phyloP scores from a whole-genome alignment of 2,113 vertebrate genomes.

The Pangasianodon hypophthalmus region DNA sequence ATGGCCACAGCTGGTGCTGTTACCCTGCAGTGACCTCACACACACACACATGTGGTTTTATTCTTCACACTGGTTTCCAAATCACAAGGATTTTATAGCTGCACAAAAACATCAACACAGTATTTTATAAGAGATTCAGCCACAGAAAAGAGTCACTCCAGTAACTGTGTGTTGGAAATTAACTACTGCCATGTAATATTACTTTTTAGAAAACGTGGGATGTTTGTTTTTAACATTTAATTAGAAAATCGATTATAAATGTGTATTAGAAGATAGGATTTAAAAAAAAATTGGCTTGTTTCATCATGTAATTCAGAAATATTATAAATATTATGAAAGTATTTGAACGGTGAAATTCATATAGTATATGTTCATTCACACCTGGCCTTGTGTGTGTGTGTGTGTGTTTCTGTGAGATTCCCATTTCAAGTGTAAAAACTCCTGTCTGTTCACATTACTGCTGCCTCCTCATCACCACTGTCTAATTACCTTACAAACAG shows the following conservation, averaged over 20 bases:
- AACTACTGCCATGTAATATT: background rate
- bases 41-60: background rate
- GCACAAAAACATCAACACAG: background rate
- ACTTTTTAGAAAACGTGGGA: background rate
- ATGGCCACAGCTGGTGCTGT: constrained; percentile 56
- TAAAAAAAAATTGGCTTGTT: background rate
- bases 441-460: constrained; percentile 75
- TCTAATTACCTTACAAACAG: constrained; percentile 85
- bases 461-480: constrained; percentile 57
- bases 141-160: background rate
- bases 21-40: constrained; percentile 43
- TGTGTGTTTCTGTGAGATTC: constrained; percentile 38
- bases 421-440: constrained; percentile 69
- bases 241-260: too few species aligned
- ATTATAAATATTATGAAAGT: too few species aligned
- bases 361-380: background rate
- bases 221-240: background rate
- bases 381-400: constrained; percentile 6
- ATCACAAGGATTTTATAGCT: background rate
- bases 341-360: background rate
- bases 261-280: too few species aligned
- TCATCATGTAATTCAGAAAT: background rate
- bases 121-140: background rate
- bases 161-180: background rate
- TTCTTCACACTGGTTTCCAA: background rate